These are phyloP conservation scores for Thumatha senex DNA, from an alignment of 2,888 invertebrate species.

Conservation along the genomic window DNA sequence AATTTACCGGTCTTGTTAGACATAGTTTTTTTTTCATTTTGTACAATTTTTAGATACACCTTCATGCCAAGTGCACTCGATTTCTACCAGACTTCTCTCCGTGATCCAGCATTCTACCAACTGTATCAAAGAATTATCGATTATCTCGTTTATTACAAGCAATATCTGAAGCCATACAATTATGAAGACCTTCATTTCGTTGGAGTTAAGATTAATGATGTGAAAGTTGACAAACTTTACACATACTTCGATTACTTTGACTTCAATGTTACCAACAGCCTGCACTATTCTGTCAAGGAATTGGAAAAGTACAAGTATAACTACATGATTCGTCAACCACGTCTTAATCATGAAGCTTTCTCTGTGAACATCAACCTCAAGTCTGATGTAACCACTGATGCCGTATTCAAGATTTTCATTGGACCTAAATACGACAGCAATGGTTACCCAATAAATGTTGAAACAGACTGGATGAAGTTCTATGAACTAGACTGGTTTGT, in stretches of 20 bases:
- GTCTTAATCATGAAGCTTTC: conserved; percentile 88
- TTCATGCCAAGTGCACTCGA: conserved; percentile 84
- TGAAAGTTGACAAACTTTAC: conserved; percentile 83
- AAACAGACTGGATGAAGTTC: conserved; percentile 84
- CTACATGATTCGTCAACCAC: conserved; percentile 85
- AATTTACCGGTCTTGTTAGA: too few species aligned
- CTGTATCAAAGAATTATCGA: conserved; percentile 84
- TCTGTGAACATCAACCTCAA: conserved; percentile 83
- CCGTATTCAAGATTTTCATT: conserved; percentile 85
- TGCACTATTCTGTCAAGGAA: conserved; percentile 53
- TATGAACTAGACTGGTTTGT: conserved; percentile 85
- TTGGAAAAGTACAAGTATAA: conserved; percentile 56
- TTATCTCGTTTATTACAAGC: conserved; percentile 84
- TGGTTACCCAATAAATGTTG: conserved; percentile 76
- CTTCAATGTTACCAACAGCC: conserved; percentile 83
- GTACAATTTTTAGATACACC: conserved; percentile 47
- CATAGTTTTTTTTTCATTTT: too few species aligned
- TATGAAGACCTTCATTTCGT: conserved; percentile 81
- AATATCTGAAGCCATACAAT: conserved; percentile 82
- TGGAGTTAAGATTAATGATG: conserved; percentile 84
- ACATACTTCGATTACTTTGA: conserved; percentile 88
- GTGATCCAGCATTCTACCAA: conserved; percentile 89
- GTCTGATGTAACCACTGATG: conserved; percentile 83
- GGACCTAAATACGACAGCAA: conserved; percentile 87
- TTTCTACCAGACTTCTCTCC: conserved; percentile 85